Evolutionary conservation across 1,140 invertebrate genomes (phyloP), one percentile per base, ranked within the genome.

Genomic region (Rhyzopertha dominica): DNA sequence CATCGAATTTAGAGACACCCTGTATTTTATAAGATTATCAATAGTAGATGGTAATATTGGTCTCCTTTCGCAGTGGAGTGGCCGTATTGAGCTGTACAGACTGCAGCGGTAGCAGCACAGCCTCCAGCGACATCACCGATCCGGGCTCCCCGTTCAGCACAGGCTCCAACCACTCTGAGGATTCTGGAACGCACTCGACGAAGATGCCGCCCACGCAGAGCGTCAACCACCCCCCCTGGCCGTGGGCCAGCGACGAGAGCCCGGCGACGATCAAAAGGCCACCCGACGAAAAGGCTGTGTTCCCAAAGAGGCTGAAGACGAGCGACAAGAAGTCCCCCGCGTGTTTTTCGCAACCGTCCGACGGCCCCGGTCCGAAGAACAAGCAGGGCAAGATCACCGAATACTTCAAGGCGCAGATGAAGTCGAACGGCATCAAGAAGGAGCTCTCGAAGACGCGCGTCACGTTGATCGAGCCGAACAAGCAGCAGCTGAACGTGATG

Each of bases 371-470:
- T 43, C 43, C 42, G 28, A 45, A 44, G 63, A 19, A 67, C 62
- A 23, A 67, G 63, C 76, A 79, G 56, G 78, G 76, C 3, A 82
- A 83, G 56, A 89, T 89, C 55, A 89, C 85, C 1, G 84, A 87
- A 56, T 89, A 84, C 61, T 89, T 87, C 55, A 87, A 84, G 55
- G 77, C 82, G 2, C 84, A 87, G 62, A 81, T 83, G 65, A 87
- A 87, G 64, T 75, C 81, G 7, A 76, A 78, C 54, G 74, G 23
- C 39, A 50, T 47, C n/a, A 54, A 51, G 24, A 51, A 49, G 28
- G 42, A 49, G 16, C 9, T 31, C 4, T 32, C 38, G 16, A 48
- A 14, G 8, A 28, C 18, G 13, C 40, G 49, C 24, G 26, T 25
- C n/a, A 13, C 23, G 25, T 41, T 39, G 41, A 44, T 29, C 13